phyloP scores from a whole-genome alignment of 2,113 vertebrate genomes.

The Lates calcarifer region DNA sequence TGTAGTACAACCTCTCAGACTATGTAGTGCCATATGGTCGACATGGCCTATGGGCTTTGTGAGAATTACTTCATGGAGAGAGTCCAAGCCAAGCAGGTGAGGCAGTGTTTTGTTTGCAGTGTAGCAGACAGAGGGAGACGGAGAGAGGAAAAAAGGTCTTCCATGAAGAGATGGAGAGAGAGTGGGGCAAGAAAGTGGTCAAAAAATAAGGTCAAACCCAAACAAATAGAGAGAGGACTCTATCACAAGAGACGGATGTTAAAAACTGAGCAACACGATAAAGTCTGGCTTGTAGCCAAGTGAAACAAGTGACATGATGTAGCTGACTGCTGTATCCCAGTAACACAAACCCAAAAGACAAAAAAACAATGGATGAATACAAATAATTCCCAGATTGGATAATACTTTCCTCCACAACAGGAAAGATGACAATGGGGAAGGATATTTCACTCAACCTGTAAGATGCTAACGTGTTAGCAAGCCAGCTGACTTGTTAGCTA shows the following conservation, averaged over 20 bases:
- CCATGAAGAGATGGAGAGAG: not conserved
- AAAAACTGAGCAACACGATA: constrained; percentile 12
- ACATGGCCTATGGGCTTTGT: constrained; percentile 72
- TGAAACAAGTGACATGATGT: constrained; percentile 60
- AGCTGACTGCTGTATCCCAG: constrained; percentile 55
- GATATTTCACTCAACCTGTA: constrained; percentile 16
- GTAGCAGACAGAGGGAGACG: not conserved
- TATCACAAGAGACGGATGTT: not conserved
- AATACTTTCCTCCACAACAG: constrained; percentile 48
- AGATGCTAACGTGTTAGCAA: not conserved
- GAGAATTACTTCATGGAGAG: constrained; percentile 66
- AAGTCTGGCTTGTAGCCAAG: constrained; percentile 53
- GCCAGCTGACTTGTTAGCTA: not conserved
- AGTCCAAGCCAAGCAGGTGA: constrained; percentile 68
- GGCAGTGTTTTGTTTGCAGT: constrained; percentile 49
- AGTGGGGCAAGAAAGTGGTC: not conserved
- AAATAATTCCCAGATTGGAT: constrained; percentile 50
- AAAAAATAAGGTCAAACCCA: constrained; percentile 5
- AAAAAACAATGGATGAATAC: constrained; percentile 47
- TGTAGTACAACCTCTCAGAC: constrained; percentile 73
- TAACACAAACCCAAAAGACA: constrained; percentile 44
- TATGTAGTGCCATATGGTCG: constrained; percentile 74
- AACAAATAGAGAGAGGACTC: constrained; percentile 4
- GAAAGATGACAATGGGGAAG: constrained; percentile 20
- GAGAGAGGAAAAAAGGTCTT: not conserved